Conservation (phyloP, 2,888 invertebrate genomes). For the Spicauda simplicius region DNA sequence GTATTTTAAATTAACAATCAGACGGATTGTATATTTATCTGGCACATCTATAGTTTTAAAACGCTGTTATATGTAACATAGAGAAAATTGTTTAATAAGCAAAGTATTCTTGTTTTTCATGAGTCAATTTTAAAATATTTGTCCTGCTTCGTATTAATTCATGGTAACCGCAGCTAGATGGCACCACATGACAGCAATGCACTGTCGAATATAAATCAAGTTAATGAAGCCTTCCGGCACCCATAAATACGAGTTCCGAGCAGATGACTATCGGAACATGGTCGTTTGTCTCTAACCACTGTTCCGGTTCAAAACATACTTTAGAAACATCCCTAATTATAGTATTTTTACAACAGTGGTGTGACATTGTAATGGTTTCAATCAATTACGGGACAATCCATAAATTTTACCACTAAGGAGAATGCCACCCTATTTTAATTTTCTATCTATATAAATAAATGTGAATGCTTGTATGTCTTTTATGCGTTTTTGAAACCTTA, state of each 20-base stretch:
- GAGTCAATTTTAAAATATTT: background rate
- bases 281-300: constrained; percentile 19
- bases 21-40: too few species aligned
- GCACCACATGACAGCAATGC: constrained; percentile 3
- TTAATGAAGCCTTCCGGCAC: constrained; percentile 28
- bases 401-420: too few species aligned
- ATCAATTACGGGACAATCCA: background rate
- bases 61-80: too few species aligned
- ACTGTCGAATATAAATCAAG: constrained; percentile 24
- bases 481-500: too few species aligned
- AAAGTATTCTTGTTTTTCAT: too few species aligned
- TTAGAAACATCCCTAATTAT: background rate
- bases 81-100: too few species aligned
- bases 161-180: background rate
- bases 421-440: too few species aligned
- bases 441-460: too few species aligned
- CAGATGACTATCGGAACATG: constrained; percentile 21
- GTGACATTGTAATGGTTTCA: background rate
- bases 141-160: background rate
- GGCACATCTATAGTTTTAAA: too few species aligned
- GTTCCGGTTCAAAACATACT: constrained; percentile 2
- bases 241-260: constrained; percentile 29
- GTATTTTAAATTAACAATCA: too few species aligned
- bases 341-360: background rate
- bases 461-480: too few species aligned